These are phyloP conservation scores for Crocodylus rhombifer DNA, from an alignment of 2,797 vertebrate genomes.

Conservation along the genomic window DNA sequence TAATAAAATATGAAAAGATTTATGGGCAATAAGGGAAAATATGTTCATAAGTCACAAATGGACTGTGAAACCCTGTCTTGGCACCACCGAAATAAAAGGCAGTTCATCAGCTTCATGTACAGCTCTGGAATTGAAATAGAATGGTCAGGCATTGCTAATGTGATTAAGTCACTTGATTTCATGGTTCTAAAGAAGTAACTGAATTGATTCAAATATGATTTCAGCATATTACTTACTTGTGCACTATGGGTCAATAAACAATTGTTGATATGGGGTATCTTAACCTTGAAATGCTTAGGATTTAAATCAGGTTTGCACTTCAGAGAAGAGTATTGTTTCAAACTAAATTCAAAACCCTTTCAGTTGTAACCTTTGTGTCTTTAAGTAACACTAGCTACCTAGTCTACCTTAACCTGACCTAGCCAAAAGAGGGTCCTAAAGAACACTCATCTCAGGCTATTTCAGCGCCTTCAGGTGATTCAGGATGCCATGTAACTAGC, in stretches of 20 bases:
- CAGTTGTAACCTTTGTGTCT: neutral
- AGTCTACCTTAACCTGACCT: neutral
- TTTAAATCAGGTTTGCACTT: neutral
- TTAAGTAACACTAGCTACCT: neutral
- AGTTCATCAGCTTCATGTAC: conserved; percentile 54
- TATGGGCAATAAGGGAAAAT: conserved; percentile 44
- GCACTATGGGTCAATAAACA: conserved; percentile 19
- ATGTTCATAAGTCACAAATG: conserved; percentile 41
- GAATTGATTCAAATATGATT: conserved; percentile 29
- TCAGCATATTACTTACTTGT: conserved; percentile 21
- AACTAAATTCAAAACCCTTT: neutral
- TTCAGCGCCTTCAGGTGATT: neutral
- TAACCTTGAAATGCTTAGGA: conserved; percentile 38
- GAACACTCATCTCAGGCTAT: neutral
- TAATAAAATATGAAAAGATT: conserved; percentile 59
- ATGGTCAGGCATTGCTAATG: conserved; percentile 47
- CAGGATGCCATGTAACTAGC: neutral
- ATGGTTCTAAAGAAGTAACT: conserved; percentile 41
- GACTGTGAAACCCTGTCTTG: conserved; percentile 26
- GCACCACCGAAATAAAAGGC: conserved; percentile 8
- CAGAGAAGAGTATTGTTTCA: conserved; percentile 5
- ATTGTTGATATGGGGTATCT: neutral
- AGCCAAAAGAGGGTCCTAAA: fast-evolving
- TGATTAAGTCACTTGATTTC: conserved; percentile 65
- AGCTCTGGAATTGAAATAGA: conserved; percentile 39